phyloP scores from a whole-genome alignment of 2,113 vertebrate genomes.

The Lepus europaeus region DNA sequence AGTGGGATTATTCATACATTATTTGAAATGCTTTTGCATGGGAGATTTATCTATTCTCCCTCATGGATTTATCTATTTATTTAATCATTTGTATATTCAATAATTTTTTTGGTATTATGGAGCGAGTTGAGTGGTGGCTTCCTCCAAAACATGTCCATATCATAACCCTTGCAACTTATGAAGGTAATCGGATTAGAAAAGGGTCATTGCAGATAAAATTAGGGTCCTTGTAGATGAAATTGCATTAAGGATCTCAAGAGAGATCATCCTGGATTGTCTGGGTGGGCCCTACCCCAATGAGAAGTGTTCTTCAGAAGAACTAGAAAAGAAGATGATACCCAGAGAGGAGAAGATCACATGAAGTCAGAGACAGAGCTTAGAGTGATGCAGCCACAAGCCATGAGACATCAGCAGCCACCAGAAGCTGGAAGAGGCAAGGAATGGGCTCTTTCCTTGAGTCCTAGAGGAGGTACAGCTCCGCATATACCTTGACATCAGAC shows the following conservation, averaged over 20 bases:
- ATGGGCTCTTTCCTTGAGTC: background rate
- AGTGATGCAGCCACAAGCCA: background rate
- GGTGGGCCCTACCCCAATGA: background rate
- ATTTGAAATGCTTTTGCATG: background rate
- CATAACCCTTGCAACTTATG: background rate
- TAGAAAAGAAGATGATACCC: background rate
- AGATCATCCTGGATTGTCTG: background rate
- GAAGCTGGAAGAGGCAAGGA: background rate
- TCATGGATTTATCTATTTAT: background rate
- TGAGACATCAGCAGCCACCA: background rate
- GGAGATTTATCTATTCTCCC: background rate
- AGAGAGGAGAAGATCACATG: background rate
- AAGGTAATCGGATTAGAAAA: background rate
- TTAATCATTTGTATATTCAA: background rate
- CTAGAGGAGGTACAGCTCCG: no score
- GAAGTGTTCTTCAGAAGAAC: background rate
- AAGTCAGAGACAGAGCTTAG: background rate
- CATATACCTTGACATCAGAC: background rate
- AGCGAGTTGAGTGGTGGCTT: background rate
- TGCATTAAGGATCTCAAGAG: background rate
- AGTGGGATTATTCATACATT: rapidly evolving
- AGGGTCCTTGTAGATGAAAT: no score
- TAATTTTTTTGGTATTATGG: no score
- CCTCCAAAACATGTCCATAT: background rate
- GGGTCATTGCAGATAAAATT: background rate